A percentile compares a stretch with the other conserved stretches of the same genome.
These are phyloP conservation scores for Brachionus calyciflorus DNA, from an alignment of 1,140 invertebrate genomes.

Conservation along the genomic window DNA sequence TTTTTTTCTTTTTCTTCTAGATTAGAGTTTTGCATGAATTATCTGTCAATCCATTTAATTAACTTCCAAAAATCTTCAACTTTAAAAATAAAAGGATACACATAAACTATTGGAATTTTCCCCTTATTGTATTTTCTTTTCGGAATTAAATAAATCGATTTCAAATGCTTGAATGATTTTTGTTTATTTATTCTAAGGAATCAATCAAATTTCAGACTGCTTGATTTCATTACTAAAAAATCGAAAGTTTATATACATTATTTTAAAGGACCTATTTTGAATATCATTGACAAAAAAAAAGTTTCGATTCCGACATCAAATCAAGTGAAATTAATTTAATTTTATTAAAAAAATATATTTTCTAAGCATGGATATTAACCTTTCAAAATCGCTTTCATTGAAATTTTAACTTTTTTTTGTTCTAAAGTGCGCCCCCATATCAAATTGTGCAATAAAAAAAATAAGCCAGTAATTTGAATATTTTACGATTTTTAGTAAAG, in stretches of 20 bases:
- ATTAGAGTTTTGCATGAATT: constrained; percentile 38
- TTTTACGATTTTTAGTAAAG: background rate
- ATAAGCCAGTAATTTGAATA: too few species aligned
- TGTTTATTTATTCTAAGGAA: constrained; percentile 18
- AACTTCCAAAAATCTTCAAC: background rate
- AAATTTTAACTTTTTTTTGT: background rate
- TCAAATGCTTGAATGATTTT: constrained; percentile 10
- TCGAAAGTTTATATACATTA: background rate
- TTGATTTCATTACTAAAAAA: constrained; percentile 20
- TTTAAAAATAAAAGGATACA: constrained; percentile 11
- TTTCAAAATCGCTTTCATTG: background rate
- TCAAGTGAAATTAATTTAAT: constrained; percentile 32
- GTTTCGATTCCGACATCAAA: too few species aligned
- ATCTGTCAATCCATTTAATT: constrained; percentile 44
- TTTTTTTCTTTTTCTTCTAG: too few species aligned
- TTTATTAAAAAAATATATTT: background rate
- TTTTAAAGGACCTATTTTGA: background rate
- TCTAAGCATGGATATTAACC: too few species aligned
- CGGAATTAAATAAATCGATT: constrained; percentile 14
- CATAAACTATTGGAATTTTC: constrained; percentile 31
- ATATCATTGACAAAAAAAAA: background rate
- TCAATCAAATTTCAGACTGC: constrained; percentile 35
- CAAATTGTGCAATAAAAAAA: constrained; percentile 36
- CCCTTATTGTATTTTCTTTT: background rate
- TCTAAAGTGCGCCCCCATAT: background rate